Base-by-base conservation (phyloP, 37 sponge, comb jelly and placozoan species). In the Diacarnus erythraeanus region DNA sequence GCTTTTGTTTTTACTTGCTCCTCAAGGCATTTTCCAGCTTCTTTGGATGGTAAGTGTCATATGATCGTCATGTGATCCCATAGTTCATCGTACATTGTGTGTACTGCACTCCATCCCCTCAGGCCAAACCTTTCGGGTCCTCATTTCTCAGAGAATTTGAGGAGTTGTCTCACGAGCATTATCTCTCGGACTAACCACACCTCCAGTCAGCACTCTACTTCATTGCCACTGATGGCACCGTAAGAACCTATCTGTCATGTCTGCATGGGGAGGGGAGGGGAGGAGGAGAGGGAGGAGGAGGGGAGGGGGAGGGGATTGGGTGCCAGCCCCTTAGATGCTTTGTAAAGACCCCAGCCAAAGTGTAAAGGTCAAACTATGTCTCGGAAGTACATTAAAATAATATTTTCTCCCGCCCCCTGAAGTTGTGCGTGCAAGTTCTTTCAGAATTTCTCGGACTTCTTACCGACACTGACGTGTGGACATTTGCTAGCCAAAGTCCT, bases 391-490 rank as follows among this genome's bases (percentile, higher is more conserved):
- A 56, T 56, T 56, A 20, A 72, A 69, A n/a, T n/a, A n/a, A n/a
- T n/a, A n/a, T n/a, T n/a, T n/a, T n/a, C n/a, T n/a, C 57, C 29
- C 65, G 6, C 58, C 74, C 36, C 36, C 67, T 5, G 4, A 64
- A 84, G 85, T 39, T 41, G 54, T 1, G 47, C 60, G n/a, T 80
- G 74, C 51, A 44, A 54, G 42, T 88, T 83, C 41, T 64, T 88
- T 20, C 51, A 63, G 41, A 41, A 40, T 31, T 88, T 82, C 44
- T 64, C 74, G 0, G 64, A 72, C 23, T 79, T 59, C 26, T n/a
- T 91, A 17, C 92, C 92, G 12, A 77, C 75, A 1, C 72, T 91
- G 21, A 27, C 84, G 25, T 79, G 68, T 40, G 83, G 81, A 0
- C 84, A 83, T 25, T 27, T 64, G 0, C 77, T 87, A 4, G 77